Base-by-base conservation (phyloP, 2,888 invertebrate genomes). In the Hofmannophila pseudospretella region DNA sequence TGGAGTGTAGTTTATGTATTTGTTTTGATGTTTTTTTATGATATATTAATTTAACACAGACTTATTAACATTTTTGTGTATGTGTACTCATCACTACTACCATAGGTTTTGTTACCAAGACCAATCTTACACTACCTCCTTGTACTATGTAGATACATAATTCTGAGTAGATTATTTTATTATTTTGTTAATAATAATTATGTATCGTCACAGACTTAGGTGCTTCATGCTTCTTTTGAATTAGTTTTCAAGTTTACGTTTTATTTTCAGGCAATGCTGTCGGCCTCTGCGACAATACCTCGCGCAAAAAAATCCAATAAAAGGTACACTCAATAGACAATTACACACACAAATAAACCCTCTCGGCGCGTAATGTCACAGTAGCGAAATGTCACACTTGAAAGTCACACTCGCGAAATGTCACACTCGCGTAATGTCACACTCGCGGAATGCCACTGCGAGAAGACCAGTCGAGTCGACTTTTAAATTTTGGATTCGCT, bases 221-320 rank as follows among this genome's bases (percentile, higher is more conserved):
- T 42, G 73, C 72, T 71, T 26, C 72, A 26, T 47, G 78, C 73
- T 76, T 77, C 59, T 52, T 70, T 71, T 59, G 42, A 60, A 60
- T 75, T 75, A 62, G 58, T 74, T 73, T 71, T 68, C 66, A 73
- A 70, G 59, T 53, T 76, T 66, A 65, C 51, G 51, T 76, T 88
- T 77, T 79, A 77, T 78, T 90, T 91, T 63, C 88, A 92, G 92
- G 90, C 90, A 71, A 81, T 89, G 78, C 82, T 89, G 80, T 81
- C 90, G 66, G 90, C 89, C 66, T 90, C 89, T 74, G 91, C 92
- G 67, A 93, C 93, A 54, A 88, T 93, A 54, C 93, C 93, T 53
- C 90, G 93, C 72, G 90, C 89, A 85, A 92, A 92, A 88, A 92
- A 92, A 78, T 75, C 90, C 45, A 89, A 87, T 70, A 93, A 93